Conservation (phyloP, 2,888 invertebrate genomes). For the Panzeria rudis region DNA sequence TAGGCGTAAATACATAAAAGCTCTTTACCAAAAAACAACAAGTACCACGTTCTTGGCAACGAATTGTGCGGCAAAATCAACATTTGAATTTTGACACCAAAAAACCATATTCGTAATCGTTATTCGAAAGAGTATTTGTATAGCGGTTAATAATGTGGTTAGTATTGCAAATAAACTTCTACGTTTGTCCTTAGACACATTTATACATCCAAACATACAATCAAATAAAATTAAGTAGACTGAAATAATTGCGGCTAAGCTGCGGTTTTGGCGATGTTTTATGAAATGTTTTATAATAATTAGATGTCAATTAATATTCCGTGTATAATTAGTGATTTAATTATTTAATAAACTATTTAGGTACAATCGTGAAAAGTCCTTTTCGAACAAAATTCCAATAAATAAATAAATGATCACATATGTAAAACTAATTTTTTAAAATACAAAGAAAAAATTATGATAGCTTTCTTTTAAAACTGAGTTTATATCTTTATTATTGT, state of each 20-base stretch:
- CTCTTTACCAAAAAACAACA: neutral
- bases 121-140: neutral
- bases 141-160: slow-evolving; percentile 30
- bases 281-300: slow-evolving; percentile 12
- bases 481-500: too few relatives aligned
- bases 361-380: neutral
- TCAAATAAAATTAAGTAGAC: neutral
- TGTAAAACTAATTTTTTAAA: too few relatives aligned
- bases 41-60: neutral
- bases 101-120: neutral
- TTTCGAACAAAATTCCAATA: neutral
- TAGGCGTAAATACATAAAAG: neutral
- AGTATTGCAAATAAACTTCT: slow-evolving; percentile 1
- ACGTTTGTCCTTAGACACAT: neutral
- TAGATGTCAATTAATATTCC: neutral
- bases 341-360: neutral
- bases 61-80: slow-evolving; percentile 30
- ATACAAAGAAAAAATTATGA: too few relatives aligned
- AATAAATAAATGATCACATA: too few relatives aligned
- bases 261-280: slow-evolving; percentile 13
- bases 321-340: neutral
- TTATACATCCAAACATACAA: too few relatives aligned
- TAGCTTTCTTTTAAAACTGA: too few relatives aligned
- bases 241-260: slow-evolving; percentile 16
- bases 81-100: slow-evolving; percentile 14